Conservation (phyloP, 2,888 invertebrate species). For the Ectobius pallidus region DNA sequence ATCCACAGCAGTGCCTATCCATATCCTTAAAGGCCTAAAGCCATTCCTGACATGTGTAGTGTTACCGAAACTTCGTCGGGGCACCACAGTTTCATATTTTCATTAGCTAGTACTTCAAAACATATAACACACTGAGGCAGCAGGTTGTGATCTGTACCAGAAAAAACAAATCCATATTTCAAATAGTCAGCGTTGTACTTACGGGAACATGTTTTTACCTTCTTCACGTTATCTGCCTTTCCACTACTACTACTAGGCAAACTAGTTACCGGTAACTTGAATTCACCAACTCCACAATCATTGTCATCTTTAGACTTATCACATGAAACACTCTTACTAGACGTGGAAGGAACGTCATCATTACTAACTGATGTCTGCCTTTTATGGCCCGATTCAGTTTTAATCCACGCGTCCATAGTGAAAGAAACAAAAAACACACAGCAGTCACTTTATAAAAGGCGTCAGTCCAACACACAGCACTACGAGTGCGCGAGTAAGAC, state of each 20-base stretch:
- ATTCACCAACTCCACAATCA: no score
- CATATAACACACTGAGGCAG: neutral
- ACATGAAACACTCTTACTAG: neutral
- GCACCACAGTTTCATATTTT: neutral
- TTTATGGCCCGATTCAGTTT: neutral
- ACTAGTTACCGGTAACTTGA: no score
- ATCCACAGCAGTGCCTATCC: no score
- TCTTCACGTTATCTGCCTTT: neutral
- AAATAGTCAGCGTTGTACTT: neutral
- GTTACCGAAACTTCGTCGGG: no score
- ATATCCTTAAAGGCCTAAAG: no score
- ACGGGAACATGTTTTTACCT: neutral
- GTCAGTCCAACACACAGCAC: no score
- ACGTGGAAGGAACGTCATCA: no score
- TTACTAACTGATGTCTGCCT: neutral
- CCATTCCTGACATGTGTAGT: no score
- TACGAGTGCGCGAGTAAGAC: no score
- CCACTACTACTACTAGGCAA: neutral
- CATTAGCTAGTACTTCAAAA: neutral
- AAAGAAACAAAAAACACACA: no score
- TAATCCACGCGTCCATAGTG: neutral
- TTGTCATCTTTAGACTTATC: neutral
- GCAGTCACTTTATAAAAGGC: no score
- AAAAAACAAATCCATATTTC: neutral
- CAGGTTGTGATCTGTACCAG: neutral